These are phyloP conservation scores for Paratilapia polleni DNA, from an alignment of 2,113 vertebrate genomes.

Conservation along the genomic window DNA sequence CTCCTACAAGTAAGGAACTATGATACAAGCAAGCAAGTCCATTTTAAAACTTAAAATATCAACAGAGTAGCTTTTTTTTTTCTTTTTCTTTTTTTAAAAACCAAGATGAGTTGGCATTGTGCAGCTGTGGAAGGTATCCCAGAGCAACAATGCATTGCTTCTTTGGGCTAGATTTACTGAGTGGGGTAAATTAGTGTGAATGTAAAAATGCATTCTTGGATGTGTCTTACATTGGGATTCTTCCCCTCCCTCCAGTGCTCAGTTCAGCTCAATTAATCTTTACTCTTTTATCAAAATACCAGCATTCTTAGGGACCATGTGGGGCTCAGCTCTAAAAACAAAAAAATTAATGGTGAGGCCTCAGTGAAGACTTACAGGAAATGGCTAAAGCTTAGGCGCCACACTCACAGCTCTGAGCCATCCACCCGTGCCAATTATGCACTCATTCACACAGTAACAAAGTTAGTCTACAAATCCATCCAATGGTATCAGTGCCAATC, in stretches of 20 bases:
- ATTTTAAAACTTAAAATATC: not conserved
- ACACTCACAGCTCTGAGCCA: not conserved
- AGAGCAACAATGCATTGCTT: no score
- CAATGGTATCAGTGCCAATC: not conserved
- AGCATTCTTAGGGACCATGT: not conserved
- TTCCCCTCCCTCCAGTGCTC: not conserved
- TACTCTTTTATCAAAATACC: no score
- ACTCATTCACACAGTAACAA: not conserved
- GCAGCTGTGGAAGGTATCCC: not conserved
- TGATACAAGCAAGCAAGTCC: not conserved
- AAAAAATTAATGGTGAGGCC: no score
- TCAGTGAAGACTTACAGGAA: no score
- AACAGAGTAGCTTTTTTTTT: not conserved
- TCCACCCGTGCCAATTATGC: not conserved
- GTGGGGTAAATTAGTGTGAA: not conserved
- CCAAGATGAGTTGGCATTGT: not conserved
- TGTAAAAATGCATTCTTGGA: not conserved
- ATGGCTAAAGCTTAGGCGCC: no score
- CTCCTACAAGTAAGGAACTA: not conserved
- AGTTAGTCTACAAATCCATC: not conserved
- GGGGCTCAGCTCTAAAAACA: not conserved
- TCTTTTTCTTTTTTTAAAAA: no score
- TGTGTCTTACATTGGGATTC: no score
- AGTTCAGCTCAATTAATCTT: not conserved
- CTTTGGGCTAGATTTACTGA: no score